phyloP scores from a whole-genome alignment of 1,140 invertebrate species.

The Gonioctena quinquepunctata region DNA sequence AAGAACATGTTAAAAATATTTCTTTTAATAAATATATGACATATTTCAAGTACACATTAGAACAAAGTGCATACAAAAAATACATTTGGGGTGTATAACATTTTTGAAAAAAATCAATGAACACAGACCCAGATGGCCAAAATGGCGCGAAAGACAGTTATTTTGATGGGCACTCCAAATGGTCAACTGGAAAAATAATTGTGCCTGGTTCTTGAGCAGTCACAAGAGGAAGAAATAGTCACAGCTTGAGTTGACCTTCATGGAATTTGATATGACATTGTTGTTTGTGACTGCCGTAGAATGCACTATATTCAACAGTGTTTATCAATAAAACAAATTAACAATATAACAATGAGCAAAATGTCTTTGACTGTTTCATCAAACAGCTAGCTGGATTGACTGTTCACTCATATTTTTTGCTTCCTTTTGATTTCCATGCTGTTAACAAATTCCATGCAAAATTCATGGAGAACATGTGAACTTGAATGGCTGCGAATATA shows the following conservation, averaged over 20 bases:
- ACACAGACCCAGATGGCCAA: background rate
- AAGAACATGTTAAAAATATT: background rate
- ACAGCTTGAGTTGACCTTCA: too few relatives aligned
- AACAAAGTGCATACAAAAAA: background rate
- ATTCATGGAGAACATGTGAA: constrained; percentile 88
- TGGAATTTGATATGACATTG: too few relatives aligned
- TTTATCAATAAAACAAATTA: constrained; percentile 1
- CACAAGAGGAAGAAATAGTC: too few relatives aligned
- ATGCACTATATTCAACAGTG: too few relatives aligned
- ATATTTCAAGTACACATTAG: background rate
- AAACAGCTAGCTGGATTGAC: too few relatives aligned
- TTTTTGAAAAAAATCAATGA: too few relatives aligned
- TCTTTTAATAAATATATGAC: background rate
- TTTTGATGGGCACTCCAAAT: too few relatives aligned
- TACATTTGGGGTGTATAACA: background rate
- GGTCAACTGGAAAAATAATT: too few relatives aligned
- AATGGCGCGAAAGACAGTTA: too few relatives aligned
- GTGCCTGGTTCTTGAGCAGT: too few relatives aligned
- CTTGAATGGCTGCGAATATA: constrained; percentile 83
- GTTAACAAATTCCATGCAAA: constrained; percentile 85
- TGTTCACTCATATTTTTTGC: background rate
- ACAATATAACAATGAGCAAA: background rate
- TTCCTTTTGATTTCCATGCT: constrained; percentile 81
- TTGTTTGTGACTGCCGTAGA: too few relatives aligned
- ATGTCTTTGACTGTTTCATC: background rate